phyloP scores from a whole-genome alignment of 2,797 vertebrate genomes.

The Spheniscus humboldti region DNA sequence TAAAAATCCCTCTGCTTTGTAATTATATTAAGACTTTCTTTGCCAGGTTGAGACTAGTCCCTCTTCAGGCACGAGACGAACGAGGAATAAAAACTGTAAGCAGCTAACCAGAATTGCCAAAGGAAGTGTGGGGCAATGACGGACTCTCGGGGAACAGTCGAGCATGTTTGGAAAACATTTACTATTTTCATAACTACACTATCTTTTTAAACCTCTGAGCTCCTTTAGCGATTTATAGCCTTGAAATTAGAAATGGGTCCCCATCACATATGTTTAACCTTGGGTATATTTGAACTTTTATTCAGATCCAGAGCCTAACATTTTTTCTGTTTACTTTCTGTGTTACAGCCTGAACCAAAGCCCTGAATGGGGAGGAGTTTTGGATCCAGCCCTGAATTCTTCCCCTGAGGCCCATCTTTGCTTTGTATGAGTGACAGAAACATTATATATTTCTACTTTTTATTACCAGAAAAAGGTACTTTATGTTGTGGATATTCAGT shows the following conservation, averaged over 20 bases:
- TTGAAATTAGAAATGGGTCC: background rate
- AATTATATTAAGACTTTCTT: background rate
- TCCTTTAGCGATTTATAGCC: background rate
- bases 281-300: background rate
- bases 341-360: background rate
- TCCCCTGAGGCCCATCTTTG: background rate
- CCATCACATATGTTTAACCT: background rate
- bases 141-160: background rate
- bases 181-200: background rate
- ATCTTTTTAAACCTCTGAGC: background rate
- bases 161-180: background rate
- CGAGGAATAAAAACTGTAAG: background rate
- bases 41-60: background rate
- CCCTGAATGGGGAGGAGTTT: background rate
- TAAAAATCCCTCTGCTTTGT: background rate
- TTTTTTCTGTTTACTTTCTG: constrained; percentile 2
- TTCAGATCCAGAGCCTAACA: background rate
- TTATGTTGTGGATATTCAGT: background rate
- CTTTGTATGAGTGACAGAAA: background rate
- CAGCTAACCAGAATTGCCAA: background rate
- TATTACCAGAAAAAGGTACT: background rate
- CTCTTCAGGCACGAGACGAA: background rate
- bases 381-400: background rate
- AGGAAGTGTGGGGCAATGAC: background rate
- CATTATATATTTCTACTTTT: background rate